Base-by-base conservation (phyloP, 2,797 vertebrate genomes). In the Cryptoblepharus egeriae region DNA sequence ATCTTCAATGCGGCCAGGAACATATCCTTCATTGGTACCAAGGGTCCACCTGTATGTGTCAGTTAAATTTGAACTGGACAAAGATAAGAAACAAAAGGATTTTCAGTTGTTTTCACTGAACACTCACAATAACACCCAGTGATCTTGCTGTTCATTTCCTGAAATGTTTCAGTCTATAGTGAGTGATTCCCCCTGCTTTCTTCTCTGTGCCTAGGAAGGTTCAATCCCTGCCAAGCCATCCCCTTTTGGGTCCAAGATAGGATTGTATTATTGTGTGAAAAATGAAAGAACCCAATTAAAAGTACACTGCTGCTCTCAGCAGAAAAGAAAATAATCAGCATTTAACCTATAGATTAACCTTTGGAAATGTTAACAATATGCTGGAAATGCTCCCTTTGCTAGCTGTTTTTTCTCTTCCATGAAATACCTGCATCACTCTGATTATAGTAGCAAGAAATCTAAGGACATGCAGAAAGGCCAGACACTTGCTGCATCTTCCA, bases 321-420 rank as follows among this genome's bases (percentile, higher is more conserved):
- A 37, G 22, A 69, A 69, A 84, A 73, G 28, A 65, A 72, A 84
- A 84, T 75, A 74, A 32, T 15, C 37, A 32, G 26, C 16, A 60
- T 81, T 85, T 72, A 78, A 85, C 2, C 22, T 80, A 11, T 26
- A 80, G 28, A 83, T 83, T 83, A 91, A 86, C 20, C 22, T 89
- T 89, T 88, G 12, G 35, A 87, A 83, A 75, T 87, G 67, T 71
- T 81, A 90, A 58, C 22, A 84, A 55, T 65, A 28, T 73, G 30
- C 35, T 0, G 0, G 69, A 55, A 83, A 5, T 79, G 15, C 6
- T 82, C 83, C 18, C 7, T 89, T 81, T 86, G 11, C 16, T 78
- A 85, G n/a, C 18, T 78, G 18, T 79, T 81, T 12, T 0, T 30
- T 20, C 65, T 0, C 77, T 85, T 69, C 24, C 58, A 15, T 12